Evolutionary conservation across 64 coral and sea anemone genomes (phyloP), one percentile per base, ranked within the genome.

Genomic region (Astreopora myriophthalma): DNA sequence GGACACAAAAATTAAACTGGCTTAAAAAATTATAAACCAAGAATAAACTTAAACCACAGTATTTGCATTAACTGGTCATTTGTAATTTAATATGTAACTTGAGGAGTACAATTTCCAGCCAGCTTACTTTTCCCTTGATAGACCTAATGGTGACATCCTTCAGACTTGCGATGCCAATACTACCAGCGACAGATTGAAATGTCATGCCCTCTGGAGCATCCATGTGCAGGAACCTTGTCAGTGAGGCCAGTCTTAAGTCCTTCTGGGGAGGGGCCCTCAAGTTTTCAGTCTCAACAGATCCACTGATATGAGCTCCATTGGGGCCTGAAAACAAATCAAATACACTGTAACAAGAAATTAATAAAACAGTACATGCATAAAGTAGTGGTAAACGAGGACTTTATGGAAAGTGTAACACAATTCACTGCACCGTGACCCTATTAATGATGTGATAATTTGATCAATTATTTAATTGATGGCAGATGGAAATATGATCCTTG

Each of bases 261-360:
- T 99, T 91, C 44, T 73, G 92, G 17, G 97, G 97, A 48, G 97
- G 97, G 31, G 97, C 92, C 49, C 74, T 92, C 8, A 99, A 87
- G 33, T 35, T 71, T 76, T 95, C 84, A 28, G 97, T 99, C 69
- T 99, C 86, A n/a, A 99, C 70, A 26, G 97, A 95, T 51, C 97
- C 97, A 91, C 90, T 95, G 20, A 99, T 95, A 86, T 95, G 85
- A 64, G 94, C 97, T 73, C 97, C 93, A 93, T 85, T 92, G 9
- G 90, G 94, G 70, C 97, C 97, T 99, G 29, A 8, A 85, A 35
- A 24, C 24, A 48, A n/a, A 69, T 9, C 0, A 64, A 16, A 58
- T 16, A 58, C 17, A 58, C 5, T 16, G 52, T 20, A 58, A 16
- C 5, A 2, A 16, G 0, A n/a, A n/a, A n/a, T n/a, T n/a, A n/a